Evolutionary conservation across 1,140 invertebrate genomes (phyloP), one percentile per base, ranked within the genome.

Genomic region (Dermatophagoides farinae): DNA sequence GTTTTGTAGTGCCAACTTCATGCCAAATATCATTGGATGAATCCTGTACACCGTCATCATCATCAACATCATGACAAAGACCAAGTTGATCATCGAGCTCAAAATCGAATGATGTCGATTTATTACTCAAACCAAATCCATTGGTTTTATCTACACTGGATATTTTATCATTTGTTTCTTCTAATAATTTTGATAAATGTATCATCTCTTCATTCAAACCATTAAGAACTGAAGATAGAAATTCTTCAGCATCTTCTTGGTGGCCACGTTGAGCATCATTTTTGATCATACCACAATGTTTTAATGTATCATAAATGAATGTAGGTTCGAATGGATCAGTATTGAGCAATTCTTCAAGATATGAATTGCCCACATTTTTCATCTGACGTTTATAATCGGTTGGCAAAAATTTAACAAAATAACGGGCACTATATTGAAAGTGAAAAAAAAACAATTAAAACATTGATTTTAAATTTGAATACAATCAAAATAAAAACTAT

Each of bases 141-240:
- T 52, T 62, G 20, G 51, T 84, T 49, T 22, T 9, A 37, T 53
- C 38, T 80, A 83, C 82, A 85, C 53, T 82, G 82, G 18, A 8
- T 38, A 10, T 38, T 2, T 51, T 37, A 1, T 14, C 40, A 39
- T 37, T 9, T 23, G 62, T 10, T 59, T 59, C n/a, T 16, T 39
- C 61, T 55, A 12, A 23, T 54, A 58, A 41, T 50, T 61, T 64
- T 8, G 60, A 64, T n/a, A 68, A 51, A 73, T 88, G 84, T 0
- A 89, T 73, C 88, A 97, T 93, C 75, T 96, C 91, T 72, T 96
- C 91, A 71, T 93, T 90, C 39, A 96, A 78, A 38, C 85, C 84
- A 73, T 96, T 95, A 1, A 95, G 77, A 51, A 96, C 76, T 72
- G 84, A 90, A 14, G 85, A 85, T 1, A 95, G 76, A 72, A 95